A percentile compares a stretch with the other conserved stretches of the same genome.
Evolutionary conservation across 2,113 vertebrate species (phyloP).

Genomic region (Ciconia maguari): DNA sequence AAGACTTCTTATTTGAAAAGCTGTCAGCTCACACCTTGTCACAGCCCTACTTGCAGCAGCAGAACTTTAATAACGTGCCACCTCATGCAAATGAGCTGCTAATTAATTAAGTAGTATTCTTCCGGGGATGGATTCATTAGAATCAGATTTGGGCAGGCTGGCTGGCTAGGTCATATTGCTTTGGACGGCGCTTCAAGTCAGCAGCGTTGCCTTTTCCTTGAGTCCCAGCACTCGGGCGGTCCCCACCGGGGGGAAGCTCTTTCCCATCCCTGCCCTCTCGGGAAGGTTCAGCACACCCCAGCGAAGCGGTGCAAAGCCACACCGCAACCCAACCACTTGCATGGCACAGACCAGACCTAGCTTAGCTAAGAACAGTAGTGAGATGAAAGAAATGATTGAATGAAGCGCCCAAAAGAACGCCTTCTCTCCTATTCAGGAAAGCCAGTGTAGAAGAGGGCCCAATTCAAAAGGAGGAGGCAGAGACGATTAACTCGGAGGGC

Average conservation of each 20-base stretch:
- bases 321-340: neutral
- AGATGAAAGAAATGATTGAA: neutral
- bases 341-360: neutral
- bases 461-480: neutral
- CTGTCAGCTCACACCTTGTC: conserved; percentile 67
- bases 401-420: neutral
- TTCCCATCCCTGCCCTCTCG: neutral
- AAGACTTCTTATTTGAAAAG: conserved; percentile 67
- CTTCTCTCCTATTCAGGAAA: accelerated
- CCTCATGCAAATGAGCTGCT: conserved; percentile 75
- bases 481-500: neutral
- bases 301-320: accelerated
- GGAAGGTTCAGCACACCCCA: neutral
- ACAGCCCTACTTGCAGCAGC: conserved; percentile 59
- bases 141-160: conserved; percentile 25
- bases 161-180: neutral
- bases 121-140: conserved; percentile 65
- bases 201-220: neutral
- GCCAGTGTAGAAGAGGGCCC: neutral
- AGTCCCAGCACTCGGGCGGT: neutral
- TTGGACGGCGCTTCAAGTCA: neutral
- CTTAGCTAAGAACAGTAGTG: neutral
- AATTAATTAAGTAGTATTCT: conserved; percentile 78
- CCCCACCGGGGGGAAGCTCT: neutral
- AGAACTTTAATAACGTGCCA: conserved; percentile 70